phyloP scores from a whole-genome alignment of 1,140 invertebrate genomes.

The Aculops lycopersici region DNA sequence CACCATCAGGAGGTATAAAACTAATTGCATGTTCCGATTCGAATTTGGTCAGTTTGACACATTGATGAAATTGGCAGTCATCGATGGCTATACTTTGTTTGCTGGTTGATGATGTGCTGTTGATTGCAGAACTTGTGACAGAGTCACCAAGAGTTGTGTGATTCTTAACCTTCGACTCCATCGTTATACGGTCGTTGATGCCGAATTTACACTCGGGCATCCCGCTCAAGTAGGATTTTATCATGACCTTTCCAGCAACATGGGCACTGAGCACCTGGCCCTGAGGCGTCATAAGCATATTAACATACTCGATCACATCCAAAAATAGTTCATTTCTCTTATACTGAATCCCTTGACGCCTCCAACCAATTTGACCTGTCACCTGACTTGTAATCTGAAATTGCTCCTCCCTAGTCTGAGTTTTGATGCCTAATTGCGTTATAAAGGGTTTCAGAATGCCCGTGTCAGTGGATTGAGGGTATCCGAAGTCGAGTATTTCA shows the following conservation, averaged over 20 bases:
- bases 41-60: conserved; percentile 96
- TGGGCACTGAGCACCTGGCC: conserved; percentile 95
- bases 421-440: conserved; percentile 90
- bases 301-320: conserved; percentile 93
- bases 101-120: conserved; percentile 16
- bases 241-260: conserved; percentile 93
- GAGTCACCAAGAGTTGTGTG: conserved; percentile 31
- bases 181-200: conserved; percentile 96
- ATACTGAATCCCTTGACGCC: conserved; percentile 91
- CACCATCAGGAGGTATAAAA: conserved; percentile 97
- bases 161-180: conserved; percentile 67
- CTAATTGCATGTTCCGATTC: conserved; percentile 99
- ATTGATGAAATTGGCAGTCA: conserved; percentile 99
- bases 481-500: conserved; percentile 95
- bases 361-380: conserved; percentile 43
- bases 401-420: conserved; percentile 88
- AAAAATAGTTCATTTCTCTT: conserved; percentile 83
- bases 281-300: conserved; percentile 94
- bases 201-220: conserved; percentile 99
- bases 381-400: conserved; percentile 85
- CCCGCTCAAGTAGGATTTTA: conserved; percentile 96
- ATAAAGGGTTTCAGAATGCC: conserved; percentile 97
- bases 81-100: conserved; percentile 95
- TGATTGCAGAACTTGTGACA: conserved; percentile 15
- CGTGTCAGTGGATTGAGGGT: conserved; percentile 93